phyloP scores from a whole-genome alignment of 1,140 invertebrate species.

The Drosophila suzukii region DNA sequence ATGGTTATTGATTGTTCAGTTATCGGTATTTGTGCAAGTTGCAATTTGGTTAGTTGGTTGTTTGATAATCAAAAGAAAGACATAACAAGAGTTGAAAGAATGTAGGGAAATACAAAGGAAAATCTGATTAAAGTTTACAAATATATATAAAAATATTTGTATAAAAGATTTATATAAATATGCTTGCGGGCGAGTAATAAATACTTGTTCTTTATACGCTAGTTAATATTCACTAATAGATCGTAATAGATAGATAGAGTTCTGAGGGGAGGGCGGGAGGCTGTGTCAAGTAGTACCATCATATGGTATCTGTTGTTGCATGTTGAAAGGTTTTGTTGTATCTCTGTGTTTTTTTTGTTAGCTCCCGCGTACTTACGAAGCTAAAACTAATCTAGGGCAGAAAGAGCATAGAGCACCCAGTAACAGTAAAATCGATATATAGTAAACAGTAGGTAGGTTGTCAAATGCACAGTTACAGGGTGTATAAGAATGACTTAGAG shows the following conservation, averaged over 20 bases:
- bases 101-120: constrained; percentile 77
- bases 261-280: constrained; percentile 38
- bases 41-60: constrained; percentile 60
- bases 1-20: constrained; percentile 55
- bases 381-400: constrained; percentile 67
- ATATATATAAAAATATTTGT: constrained; percentile 58
- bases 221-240: constrained; percentile 63
- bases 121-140: constrained; percentile 72
- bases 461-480: constrained; percentile 18
- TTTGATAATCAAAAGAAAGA: constrained; percentile 78
- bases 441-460: constrained; percentile 34
- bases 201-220: constrained; percentile 66
- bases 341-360: constrained; percentile 35
- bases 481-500: constrained; percentile 57
- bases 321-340: constrained; percentile 6
- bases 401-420: constrained; percentile 60
- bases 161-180: constrained; percentile 48
- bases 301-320: constrained; percentile 15
- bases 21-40: constrained; percentile 55
- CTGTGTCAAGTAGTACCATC: constrained; percentile 38
- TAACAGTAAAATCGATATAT: constrained; percentile 53
- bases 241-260: constrained; percentile 57
- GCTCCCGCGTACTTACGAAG: constrained; percentile 72
- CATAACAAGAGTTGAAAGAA: constrained; percentile 76
- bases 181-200: constrained; percentile 56